These are phyloP conservation scores for Parazoanthus atlanticus DNA, from an alignment of 92 coral and sea anemone species.

Conservation along the genomic window DNA sequence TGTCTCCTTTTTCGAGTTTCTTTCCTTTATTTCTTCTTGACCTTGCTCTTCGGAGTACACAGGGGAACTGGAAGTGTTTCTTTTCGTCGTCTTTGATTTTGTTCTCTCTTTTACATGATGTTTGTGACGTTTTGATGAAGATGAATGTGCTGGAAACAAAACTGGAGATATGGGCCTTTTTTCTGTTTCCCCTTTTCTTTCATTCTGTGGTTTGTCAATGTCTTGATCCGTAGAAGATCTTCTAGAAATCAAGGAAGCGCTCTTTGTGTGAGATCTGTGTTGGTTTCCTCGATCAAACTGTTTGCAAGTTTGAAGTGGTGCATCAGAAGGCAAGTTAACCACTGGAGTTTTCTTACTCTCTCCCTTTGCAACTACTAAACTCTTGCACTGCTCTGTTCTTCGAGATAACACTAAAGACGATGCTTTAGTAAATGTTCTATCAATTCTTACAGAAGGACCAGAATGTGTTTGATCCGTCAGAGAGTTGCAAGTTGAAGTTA, in stretches of 20 bases:
- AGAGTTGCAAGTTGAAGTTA: background rate
- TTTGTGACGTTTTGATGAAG: background rate
- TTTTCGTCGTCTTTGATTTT: background rate
- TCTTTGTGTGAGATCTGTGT: background rate
- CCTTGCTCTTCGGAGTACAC: background rate
- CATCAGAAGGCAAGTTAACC: background rate
- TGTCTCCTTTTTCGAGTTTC: background rate
- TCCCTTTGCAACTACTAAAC: background rate
- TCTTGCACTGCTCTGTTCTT: constrained; percentile 1
- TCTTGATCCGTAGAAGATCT: background rate
- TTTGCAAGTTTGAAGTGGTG: background rate
- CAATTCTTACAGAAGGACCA: background rate
- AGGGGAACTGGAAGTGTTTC: background rate
- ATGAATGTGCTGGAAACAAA: background rate
- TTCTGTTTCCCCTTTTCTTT: background rate
- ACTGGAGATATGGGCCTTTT: constrained; percentile 1
- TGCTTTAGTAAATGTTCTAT: background rate
- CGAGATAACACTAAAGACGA: background rate
- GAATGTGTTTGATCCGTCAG: background rate
- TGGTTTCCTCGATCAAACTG: constrained; percentile 1
- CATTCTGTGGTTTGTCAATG: background rate
- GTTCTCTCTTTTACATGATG: background rate
- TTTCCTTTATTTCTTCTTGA: background rate
- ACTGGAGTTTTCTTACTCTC: background rate
- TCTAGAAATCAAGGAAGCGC: background rate